Evolutionary conservation across 2,797 vertebrate genomes (phyloP), one percentile per base, ranked within the genome.

Genomic region (Alosa sapidissima): DNA sequence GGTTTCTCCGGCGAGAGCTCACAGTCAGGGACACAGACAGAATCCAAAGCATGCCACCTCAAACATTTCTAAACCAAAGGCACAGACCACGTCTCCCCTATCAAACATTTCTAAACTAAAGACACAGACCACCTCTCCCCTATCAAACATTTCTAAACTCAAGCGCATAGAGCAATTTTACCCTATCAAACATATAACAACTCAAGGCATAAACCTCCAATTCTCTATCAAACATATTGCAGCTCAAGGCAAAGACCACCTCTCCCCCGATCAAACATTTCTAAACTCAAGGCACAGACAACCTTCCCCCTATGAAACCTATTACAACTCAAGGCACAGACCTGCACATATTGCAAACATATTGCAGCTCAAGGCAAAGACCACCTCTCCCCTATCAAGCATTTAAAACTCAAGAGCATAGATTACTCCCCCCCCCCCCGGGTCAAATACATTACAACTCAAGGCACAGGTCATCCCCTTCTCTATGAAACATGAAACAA

Each of bases 1-100:
- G 72, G 72, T 45, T 78, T 11, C 41, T 45, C 6, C 8, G 72
- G 36, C 72, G 7, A 45, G 41, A 47, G 41, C 72, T 14, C 72
- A 3, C 41, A 21, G 72, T 78, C 36, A 78, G 72, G 72, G 72
- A 36, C 65, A 36, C 33, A 72, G 65, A 72, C 65, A 72, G 65
- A 72, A 72, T 72, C 33, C 14, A 33, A 72, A 72, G 28, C 33
- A 72, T 72, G 65, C 14, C n/a, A 3, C 41, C 72, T 21, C 36
- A 45, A 33, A 75, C 68, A 47, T 21, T 78, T 45, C 19, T 21
- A 13, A 41, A n/a, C 72, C 36, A 2, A 10, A 36, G 13, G 62
- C 65, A 72, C 13, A 52, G 58, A 68, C 28, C 9, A 33, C 24
- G 28, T 41, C 68, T 36, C 4, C 7, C 68, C 33, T 72, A 19